Conservation (phyloP, 2,113 vertebrate species). For the Galemys pyrenaicus region DNA sequence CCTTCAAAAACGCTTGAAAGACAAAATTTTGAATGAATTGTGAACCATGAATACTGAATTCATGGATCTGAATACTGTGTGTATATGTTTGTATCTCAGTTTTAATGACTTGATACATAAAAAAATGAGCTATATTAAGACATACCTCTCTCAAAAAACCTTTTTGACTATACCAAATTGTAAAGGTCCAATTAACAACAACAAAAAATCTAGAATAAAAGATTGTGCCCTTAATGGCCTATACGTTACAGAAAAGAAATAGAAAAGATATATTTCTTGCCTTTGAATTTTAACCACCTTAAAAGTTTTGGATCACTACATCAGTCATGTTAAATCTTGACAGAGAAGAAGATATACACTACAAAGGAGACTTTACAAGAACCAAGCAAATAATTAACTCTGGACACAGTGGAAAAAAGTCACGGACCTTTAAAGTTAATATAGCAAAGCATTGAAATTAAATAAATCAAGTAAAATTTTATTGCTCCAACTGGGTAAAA, state of each 20-base stretch:
- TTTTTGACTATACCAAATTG: not conserved
- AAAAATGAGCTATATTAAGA: constrained; percentile 20
- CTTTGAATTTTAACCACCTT: constrained; percentile 74
- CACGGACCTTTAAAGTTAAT: not conserved
- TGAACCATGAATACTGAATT: too few species aligned
- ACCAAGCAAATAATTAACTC: constrained; percentile 37
- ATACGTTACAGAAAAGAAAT: constrained; percentile 26
- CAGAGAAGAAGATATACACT: constrained; percentile 47
- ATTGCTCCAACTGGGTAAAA: not conserved
- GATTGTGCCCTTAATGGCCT: not conserved
- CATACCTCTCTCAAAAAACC: not conserved
- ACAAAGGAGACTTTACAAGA: constrained; percentile 15
- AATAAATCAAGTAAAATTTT: constrained; percentile 30
- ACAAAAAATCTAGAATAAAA: constrained; percentile 13
- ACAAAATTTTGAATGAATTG: not conserved
- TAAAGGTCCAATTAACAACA: constrained; percentile 24
- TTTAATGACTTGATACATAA: constrained; percentile 8
- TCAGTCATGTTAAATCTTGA: constrained; percentile 69
- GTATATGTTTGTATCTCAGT: not conserved
- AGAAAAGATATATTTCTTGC: constrained; percentile 68
- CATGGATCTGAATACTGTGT: not conserved
- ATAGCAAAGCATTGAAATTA: not conserved
- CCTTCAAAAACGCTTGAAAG: constrained; percentile 11
- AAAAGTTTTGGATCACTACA: constrained; percentile 70
- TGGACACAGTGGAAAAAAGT: constrained; percentile 32